Percentiles rank a stretch among this genome's conserved stretches.
Evolutionary conservation across 64 coral and sea anemone species (phyloP).

Genomic region (Stichodactyla mertensii): DNA sequence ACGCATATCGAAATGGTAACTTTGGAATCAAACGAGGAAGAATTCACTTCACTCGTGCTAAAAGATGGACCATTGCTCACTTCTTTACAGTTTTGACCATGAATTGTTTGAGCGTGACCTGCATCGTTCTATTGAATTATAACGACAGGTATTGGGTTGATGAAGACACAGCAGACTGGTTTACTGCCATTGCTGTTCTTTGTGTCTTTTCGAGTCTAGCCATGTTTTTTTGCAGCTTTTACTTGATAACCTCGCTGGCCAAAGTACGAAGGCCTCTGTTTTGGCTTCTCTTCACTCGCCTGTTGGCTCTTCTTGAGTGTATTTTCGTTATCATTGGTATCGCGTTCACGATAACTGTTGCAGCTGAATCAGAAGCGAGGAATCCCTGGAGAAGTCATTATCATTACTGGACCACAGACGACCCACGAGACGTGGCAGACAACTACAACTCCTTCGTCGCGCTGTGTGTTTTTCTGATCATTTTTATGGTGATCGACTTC

Average conservation of each 20-base stretch:
- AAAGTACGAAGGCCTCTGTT: neutral
- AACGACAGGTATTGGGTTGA: neutral
- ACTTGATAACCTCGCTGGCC: neutral
- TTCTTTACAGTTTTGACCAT: neutral
- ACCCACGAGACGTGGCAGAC: neutral
- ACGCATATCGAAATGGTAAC: conserved; percentile 12
- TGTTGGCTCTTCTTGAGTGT: neutral
- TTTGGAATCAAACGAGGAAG: conserved; percentile 10
- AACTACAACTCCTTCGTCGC: neutral
- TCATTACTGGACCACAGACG: neutral
- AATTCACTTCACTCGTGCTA: conserved; percentile 13
- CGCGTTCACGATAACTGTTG: neutral
- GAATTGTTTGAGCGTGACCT: neutral
- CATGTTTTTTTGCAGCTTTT: neutral
- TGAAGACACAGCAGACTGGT: neutral
- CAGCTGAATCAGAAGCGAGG: neutral
- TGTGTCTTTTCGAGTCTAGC: neutral
- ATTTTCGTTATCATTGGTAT: neutral
- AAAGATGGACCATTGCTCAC: conserved; percentile 2
- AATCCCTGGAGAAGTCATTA: neutral
- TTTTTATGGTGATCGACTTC: neutral
- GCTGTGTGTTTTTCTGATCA: neutral
- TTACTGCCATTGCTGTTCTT: neutral
- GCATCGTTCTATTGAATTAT: neutral
- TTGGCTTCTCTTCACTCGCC: neutral